Base-by-base conservation (phyloP, 2,888 invertebrate genomes). In the Chalcosyrphus nemorum region DNA sequence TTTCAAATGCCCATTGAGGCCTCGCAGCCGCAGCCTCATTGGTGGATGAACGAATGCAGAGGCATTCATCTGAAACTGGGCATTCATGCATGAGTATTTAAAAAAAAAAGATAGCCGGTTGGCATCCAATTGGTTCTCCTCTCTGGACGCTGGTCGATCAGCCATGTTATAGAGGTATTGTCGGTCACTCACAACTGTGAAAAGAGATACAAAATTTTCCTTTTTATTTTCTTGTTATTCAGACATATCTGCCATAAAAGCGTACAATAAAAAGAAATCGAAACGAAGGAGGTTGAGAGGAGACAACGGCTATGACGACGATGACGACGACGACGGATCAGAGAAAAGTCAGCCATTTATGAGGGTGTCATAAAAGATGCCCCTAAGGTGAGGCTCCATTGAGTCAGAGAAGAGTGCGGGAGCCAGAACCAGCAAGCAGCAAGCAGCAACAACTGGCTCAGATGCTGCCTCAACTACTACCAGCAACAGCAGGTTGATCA, bases 301-400 rank as follows among this genome's bases (percentile, higher is more conserved):
- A n/a, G 21, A 70, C 15, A 32, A 47, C 29, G 68, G 7, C 13
- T 13, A 45, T 47, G 43, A 47, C 29, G 68, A n/a, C 13, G 21
- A 45, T 47, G 45, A 38, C 21, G 29, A 65, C 38, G 47, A 66
- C 35, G 38, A 68, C 61, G 81, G 68, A 78, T 63, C 68, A 78
- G 68, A 63, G 78, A 74, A 84, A 63, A 75, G 75, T 80, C 80
- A 63, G 75, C 54, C 77, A 75, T 84, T 84, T 84, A 84, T 84
- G 80, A 59, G 13, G 80, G 70, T 63, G 52, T 63, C 50, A 84
- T 84, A 84, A 84, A 84, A 63, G 50, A 56, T 56, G 82, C 82
- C 82, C 59, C 78, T 66, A 72, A 74, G 72, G 78, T 82, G 72
- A 77, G 77, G 78, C 82, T 74, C 72, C 82, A 82, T 77, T 82